phyloP scores from a whole-genome alignment of 2,113 vertebrate species.

The Peromyscus polionotus region DNA sequence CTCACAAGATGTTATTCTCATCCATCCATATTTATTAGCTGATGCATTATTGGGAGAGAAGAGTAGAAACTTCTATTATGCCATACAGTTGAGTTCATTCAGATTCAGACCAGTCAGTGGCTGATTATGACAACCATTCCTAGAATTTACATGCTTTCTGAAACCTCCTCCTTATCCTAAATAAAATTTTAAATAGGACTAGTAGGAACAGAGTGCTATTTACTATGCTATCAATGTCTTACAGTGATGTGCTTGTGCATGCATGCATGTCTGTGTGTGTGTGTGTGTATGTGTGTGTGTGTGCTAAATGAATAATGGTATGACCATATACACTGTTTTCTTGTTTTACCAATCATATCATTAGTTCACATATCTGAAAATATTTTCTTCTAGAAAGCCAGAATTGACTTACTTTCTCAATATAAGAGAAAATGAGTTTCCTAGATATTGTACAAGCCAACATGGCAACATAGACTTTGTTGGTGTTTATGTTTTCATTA shows the following conservation, averaged over 20 bases:
- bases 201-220: neutral
- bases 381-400: neutral
- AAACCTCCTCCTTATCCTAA: neutral
- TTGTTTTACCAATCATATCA: neutral
- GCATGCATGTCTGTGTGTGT: neutral
- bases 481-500: neutral
- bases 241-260: neutral
- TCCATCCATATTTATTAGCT: neutral
- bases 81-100: neutral
- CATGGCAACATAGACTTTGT: neutral
- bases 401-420: neutral
- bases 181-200: neutral
- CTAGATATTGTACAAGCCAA: neutral
- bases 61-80: neutral
- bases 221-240: neutral
- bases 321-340: neutral
- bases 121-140: neutral
- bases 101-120: neutral
- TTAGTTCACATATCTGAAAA: constrained; percentile 16
- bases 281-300: neutral
- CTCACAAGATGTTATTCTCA: too few species aligned
- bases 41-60: neutral
- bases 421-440: neutral
- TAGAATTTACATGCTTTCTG: neutral
- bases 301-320: neutral